These are phyloP conservation scores for Periphyllus acericola DNA, from an alignment of 2,888 invertebrate species.

Conservation along the genomic window DNA sequence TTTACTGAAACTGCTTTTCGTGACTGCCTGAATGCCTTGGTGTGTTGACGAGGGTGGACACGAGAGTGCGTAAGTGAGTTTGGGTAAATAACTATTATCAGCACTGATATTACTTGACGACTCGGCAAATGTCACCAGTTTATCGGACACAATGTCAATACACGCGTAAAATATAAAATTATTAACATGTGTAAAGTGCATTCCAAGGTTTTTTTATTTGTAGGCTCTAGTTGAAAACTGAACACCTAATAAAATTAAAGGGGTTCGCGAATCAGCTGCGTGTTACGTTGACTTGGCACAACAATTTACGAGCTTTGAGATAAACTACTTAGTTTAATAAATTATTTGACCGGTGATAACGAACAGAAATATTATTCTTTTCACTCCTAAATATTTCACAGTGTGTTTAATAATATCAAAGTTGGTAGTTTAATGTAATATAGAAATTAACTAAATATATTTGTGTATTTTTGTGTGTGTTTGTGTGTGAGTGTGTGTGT, in stretches of 20 bases:
- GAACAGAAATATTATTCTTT: constrained; percentile 9
- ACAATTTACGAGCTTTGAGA: constrained; percentile 33
- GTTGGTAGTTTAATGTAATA: too few species aligned
- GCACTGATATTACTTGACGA: background rate
- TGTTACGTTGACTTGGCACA: background rate
- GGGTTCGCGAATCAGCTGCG: constrained; percentile 5
- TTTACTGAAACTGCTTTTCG: background rate
- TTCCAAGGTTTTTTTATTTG: background rate
- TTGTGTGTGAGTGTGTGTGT: too few species aligned
- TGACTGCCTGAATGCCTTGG: background rate
- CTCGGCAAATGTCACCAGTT: background rate
- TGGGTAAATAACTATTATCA: constrained; percentile 22
- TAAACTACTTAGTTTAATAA: constrained; percentile 28
- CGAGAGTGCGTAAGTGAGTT: background rate
- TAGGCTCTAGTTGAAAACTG: background rate
- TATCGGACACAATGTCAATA: constrained; percentile 29
- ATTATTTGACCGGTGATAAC: constrained; percentile 14
- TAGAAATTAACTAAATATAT: too few species aligned
- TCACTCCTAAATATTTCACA: background rate
- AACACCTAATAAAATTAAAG: constrained; percentile 7
- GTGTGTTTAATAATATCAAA: too few species aligned
- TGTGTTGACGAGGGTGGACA: background rate
- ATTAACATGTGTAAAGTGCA: background rate
- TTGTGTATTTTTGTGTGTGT: too few species aligned
- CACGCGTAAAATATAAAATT: background rate